Base-by-base conservation (phyloP, 2,113 vertebrate genomes). In the Cavia porcellus region DNA sequence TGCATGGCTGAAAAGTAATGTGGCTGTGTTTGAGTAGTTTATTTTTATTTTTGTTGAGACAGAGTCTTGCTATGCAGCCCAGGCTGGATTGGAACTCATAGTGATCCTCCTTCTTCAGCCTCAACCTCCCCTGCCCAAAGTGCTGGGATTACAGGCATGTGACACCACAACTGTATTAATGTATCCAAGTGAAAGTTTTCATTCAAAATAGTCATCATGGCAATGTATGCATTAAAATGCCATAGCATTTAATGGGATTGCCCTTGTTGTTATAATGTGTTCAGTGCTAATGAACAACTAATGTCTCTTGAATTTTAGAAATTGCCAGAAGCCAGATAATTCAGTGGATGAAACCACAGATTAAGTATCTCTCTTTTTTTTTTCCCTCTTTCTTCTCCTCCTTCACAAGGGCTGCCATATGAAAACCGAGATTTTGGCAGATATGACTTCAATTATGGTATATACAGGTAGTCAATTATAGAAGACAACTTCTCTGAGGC, bases 401-500 rank as follows among this genome's bases (percentile, higher is more conserved):
- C 6, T 24, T 81, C 83, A 89, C 62, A 81, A 84, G 74, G 70
- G 80, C 75, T 97, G 13, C 59, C 80, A 10, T 96, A 61, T 87
- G 50, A 80, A 87, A 95, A 90, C 74, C 14, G 38, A 80, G 42
- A 91, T 86, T 83, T 97, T 96, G 97, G 87, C 90, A 95, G 82
- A 91, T 92, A 80, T 93, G 89, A 86, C 92, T 94, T 96, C 93
- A 93, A 75, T 96, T 97, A 84, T 57, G 90, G 32, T 47, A 66
- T 80, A 52, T 92, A 47, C 5, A 93, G 28, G 86, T 89, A 77
- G 92, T 97, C 93, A 93, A 86, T 96, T 95, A 92, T 68, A 85
- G 89, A 95, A 84, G 92, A 42, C 61, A 95, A 52, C 61, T 68
- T 80, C 66, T 80, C 55, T 86, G 90, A 93, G 86, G 79, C 79